A percentile compares a stretch with the other conserved stretches of the same genome.
These are phyloP conservation scores for Paradisaea rubra DNA, from an alignment of 2,113 vertebrate species.

Conservation along the genomic window DNA sequence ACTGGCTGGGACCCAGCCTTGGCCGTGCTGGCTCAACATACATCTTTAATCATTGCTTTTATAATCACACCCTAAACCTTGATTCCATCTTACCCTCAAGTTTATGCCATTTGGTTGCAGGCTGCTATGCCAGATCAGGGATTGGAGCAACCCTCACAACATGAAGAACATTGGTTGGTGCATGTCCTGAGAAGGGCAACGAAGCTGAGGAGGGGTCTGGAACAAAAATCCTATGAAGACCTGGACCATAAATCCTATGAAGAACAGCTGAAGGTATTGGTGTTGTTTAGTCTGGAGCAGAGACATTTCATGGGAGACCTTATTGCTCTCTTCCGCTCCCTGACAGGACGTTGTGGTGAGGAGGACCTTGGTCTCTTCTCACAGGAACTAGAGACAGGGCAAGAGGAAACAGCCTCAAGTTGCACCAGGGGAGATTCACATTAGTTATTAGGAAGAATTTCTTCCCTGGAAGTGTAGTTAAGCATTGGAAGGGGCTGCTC, in stretches of 20 bases:
- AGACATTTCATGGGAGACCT: neutral
- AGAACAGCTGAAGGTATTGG: neutral
- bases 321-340: neutral
- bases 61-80: neutral
- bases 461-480: neutral
- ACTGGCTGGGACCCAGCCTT: neutral
- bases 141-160: neutral
- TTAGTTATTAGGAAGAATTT: neutral
- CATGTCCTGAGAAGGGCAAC: neutral
- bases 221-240: neutral
- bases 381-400: neutral
- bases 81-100: accelerated
- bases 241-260: neutral
- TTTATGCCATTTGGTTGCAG: no score
- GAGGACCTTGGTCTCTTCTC: neutral
- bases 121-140: accelerated
- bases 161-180: neutral
- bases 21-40: neutral
- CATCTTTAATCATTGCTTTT: neutral
- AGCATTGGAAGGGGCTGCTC: neutral
- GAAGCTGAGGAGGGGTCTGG: neutral
- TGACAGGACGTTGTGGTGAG: neutral
- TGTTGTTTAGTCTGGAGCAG: neutral
- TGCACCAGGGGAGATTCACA: neutral
- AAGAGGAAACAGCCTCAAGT: neutral